These are phyloP conservation scores for Hyles vespertilio DNA, from an alignment of 1,140 invertebrate species.

Conservation along the genomic window DNA sequence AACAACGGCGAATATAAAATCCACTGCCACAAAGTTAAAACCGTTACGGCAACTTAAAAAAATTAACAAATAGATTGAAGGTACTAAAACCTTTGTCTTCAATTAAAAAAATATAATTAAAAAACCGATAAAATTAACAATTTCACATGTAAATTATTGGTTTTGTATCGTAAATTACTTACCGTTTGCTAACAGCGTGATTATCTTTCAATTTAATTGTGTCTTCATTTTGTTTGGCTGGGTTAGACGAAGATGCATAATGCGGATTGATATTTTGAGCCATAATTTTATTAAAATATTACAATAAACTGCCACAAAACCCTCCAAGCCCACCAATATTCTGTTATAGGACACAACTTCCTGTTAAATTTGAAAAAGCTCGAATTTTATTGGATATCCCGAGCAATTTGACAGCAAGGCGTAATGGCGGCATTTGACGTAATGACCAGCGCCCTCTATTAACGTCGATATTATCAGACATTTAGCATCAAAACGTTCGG, in stretches of 20 bases:
- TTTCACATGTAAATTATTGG: background rate
- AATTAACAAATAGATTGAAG: background rate
- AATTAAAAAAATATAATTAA: background rate
- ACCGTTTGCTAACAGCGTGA: constrained; percentile 92
- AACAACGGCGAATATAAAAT: no score
- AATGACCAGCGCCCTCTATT: constrained; percentile 3
- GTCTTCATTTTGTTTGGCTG: constrained; percentile 84
- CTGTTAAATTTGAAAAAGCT: constrained; percentile 74
- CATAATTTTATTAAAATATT: constrained; percentile 76
- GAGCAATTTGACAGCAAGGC: constrained; percentile 59
- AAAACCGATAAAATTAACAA: constrained; percentile 2
- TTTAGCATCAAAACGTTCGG: no score
- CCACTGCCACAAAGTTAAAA: background rate
- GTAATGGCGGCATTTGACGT: constrained; percentile 55
- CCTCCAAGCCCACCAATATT: constrained; percentile 52
- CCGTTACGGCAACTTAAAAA: background rate
- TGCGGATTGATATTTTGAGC: constrained; percentile 90
- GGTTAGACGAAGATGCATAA: constrained; percentile 80
- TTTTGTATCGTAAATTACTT: constrained; percentile 34
- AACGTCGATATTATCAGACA: no score
- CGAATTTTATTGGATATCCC: constrained; percentile 67
- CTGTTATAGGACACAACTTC: constrained; percentile 60
- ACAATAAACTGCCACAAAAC: constrained; percentile 52
- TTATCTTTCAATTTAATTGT: constrained; percentile 85
- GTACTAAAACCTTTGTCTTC: no score